Percentiles rank a stretch among this genome's conserved stretches.
These are phyloP conservation scores for Grantiella picta DNA, from an alignment of 2,113 vertebrate species.

Conservation along the genomic window DNA sequence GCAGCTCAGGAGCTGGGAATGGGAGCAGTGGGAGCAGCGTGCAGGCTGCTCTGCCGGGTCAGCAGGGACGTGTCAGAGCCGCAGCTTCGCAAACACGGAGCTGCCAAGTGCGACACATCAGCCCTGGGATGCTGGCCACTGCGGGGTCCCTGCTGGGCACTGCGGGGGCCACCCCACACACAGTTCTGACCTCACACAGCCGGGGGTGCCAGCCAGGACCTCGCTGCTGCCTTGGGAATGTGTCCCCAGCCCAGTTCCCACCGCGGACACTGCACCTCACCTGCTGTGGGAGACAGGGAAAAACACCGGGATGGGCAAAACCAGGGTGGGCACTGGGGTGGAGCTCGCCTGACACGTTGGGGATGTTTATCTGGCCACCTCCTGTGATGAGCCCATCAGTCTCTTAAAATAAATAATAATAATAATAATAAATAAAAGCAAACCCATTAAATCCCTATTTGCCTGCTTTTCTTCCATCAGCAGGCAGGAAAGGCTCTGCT, in stretches of 20 bases:
- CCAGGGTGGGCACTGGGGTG: accelerated
- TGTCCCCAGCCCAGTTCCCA: background rate
- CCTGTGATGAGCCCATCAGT: background rate
- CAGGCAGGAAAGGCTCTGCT: accelerated
- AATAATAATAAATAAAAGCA: background rate
- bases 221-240: background rate
- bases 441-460: background rate
- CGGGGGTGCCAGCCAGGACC: background rate
- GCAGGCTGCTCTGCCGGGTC: background rate
- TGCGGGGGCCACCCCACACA: accelerated
- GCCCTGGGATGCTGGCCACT: background rate
- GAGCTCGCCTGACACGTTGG: accelerated
- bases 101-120: background rate
- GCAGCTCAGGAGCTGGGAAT: background rate
- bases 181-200: background rate
- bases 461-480: background rate
- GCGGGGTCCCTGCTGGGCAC: background rate
- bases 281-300: background rate
- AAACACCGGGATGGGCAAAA: background rate
- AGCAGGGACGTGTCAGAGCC: background rate
- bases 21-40: accelerated
- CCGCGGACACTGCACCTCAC: accelerated
- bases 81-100: background rate
- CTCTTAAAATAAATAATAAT: background rate
- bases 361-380: background rate